Conservation (phyloP, 2,888 invertebrate species). For the Ctenicera cuprea region DNA sequence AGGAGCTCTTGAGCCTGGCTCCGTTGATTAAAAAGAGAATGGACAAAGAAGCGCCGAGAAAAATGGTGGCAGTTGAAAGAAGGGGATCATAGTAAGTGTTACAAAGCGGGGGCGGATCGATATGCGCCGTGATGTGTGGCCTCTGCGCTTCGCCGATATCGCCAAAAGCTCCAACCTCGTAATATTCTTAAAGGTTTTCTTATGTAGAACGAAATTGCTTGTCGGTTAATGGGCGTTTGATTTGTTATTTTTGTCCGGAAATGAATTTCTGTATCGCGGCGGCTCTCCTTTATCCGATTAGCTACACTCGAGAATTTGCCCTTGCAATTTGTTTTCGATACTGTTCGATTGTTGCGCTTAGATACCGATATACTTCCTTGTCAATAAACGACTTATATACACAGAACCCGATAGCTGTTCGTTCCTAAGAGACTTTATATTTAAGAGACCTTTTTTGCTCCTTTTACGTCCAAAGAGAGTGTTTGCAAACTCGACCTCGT, state of each 20-base stretch:
- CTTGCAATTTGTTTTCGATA: slow-evolving; percentile 32
- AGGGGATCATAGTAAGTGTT: slow-evolving; percentile 57
- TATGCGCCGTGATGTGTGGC: slow-evolving; percentile 57
- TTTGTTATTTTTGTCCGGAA: slow-evolving; percentile 51
- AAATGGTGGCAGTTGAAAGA: slow-evolving; percentile 57
- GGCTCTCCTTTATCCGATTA: slow-evolving; percentile 46
- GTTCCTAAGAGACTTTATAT: slow-evolving; percentile 2
- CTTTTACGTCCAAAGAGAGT: neutral
- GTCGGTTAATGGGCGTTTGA: slow-evolving; percentile 51
- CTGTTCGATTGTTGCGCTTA: slow-evolving; percentile 21
- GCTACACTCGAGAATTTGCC: slow-evolving; percentile 27
- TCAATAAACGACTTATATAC: slow-evolving; percentile 23
- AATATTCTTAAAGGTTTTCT: slow-evolving; percentile 55
- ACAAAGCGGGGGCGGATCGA: slow-evolving; percentile 57
- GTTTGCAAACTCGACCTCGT: neutral
- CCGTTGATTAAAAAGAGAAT: slow-evolving; percentile 57
- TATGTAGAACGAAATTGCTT: slow-evolving; percentile 53
- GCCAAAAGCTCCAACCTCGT: slow-evolving; percentile 52
- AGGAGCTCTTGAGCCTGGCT: slow-evolving; percentile 55
- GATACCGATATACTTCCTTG: slow-evolving; percentile 18
- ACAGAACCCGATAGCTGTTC: slow-evolving; percentile 1
- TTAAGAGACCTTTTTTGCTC: neutral
- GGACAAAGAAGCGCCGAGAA: slow-evolving; percentile 56
- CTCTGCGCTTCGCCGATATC: slow-evolving; percentile 57
- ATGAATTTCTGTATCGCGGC: slow-evolving; percentile 45